Evolutionary conservation across 2,113 vertebrate genomes (phyloP), one percentile per base, ranked within the genome.

Genomic region (Carassius auratus): DNA sequence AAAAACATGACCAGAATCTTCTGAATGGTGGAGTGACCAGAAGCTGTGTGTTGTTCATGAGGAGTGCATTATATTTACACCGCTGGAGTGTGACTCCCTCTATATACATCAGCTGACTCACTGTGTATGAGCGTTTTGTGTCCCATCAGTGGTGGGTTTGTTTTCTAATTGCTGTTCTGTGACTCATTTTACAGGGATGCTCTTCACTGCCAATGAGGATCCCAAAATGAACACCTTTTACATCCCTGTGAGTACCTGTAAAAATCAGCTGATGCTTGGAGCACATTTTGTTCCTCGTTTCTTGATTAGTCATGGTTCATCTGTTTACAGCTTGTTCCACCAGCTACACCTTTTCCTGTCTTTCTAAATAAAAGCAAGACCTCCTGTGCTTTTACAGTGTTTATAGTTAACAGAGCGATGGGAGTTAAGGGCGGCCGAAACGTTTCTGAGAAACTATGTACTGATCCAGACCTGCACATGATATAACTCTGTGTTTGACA

Each of bases 171-270:
- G 12, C 66, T 83, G 30, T 36, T 81, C 0, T 82, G 13, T 50
- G 45, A 55, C 64, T 6, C 68, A 21, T 23, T 94, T 52, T 89
- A 71, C 89, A 99, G 98, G 98, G 91, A 98, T 99, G 97, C 93
- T 99, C 3, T 96, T 99, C 87, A 98, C 97, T 30, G 98, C 97
- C 89, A 98, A 96, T n/a, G 98, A 99, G 93, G 94, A 96, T 50
- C 97, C 98, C 71, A 99, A 99, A 95, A 99, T 99, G 97, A 98
- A 95, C 91, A 98, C 97, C 38, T 99, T 97, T 92, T 99, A 99
- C 87, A 95, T 99, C 84, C 98, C 98, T 21, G 98, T 99, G 94
- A 97, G 97, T 96, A 69, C 45, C 79, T 17, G n/a, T 12, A n/a
- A 45, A 55, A 26, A 3, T 0, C 9, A 8, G 73, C 5, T 1